Base-by-base conservation (phyloP, 2,888 invertebrate genomes). In the Eumerus sabulonum region DNA sequence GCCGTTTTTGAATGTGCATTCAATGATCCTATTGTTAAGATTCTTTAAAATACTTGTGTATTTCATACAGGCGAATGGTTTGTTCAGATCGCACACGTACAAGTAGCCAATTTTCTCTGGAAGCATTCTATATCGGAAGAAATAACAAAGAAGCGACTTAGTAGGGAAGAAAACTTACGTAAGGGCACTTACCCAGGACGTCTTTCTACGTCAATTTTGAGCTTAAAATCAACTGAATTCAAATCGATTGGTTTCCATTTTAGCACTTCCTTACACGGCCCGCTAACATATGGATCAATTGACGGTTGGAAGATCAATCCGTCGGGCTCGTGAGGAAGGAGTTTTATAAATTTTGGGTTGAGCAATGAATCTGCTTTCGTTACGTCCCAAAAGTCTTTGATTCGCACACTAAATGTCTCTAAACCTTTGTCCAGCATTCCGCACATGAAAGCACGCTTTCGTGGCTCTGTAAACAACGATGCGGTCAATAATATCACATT, bases 221-320 rank as follows among this genome's bases (percentile, higher is more conserved):
- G 90, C 85, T 92, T 93, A 88, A 99, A 99, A 90, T 99, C 99
- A 0, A 99, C 94, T 3, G 98, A 98, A 90, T 99, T 99, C 90
- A 97, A 92, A 71, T 94, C 92, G 1, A 93, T 90, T 0, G 99
- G 99, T 87, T 99, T 99, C 99, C 99, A 99, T 89, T 99, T 99
- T 13, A 99, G 90, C 1, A 98, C 96, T 48, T 93, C 92, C 38
- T 91, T 90, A 85, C 96, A 97, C 5, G 93, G 91, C 0, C 99
- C 99, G 7, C 95, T 90, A 12, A 91, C 90, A 86, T 99, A 99
- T 0, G 94, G 93, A 88, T 95, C 95, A 79, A 92, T 91, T 0
- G 94, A 91, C 0, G 99, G 99, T 87, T 99, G 99, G 87, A 99
- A 99, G 85, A 99, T 97, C 12, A 99, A 91, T 16, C 99, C 99